Conservation (phyloP, 2,797 vertebrate species). For the Cyprinella venusta region DNA sequence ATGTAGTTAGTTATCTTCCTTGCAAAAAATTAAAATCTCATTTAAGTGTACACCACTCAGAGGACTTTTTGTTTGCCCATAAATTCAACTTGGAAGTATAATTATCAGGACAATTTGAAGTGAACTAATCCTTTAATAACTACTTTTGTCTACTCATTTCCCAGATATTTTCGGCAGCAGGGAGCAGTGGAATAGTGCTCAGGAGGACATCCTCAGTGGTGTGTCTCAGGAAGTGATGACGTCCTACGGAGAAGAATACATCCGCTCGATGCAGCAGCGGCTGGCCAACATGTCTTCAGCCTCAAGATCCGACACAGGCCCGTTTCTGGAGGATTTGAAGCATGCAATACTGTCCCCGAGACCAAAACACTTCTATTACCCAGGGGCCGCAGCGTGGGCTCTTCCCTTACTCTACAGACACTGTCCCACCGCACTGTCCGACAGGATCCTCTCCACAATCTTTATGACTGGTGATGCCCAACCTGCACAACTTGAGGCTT, state of each 20-base stretch:
- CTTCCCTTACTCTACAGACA: constrained; percentile 68
- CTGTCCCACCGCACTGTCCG: constrained; percentile 73
- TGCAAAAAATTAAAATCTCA: too few relatives aligned
- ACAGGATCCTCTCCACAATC: constrained; percentile 58
- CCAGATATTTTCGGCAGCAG: constrained; percentile 76
- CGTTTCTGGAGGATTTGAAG: constrained; percentile 71
- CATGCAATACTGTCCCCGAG: constrained; percentile 76
- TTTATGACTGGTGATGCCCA: fast-evolving
- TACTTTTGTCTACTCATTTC: not conserved
- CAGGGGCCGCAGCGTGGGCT: constrained; percentile 71
- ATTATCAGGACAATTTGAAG: too few relatives aligned
- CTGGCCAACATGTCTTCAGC: fast-evolving
- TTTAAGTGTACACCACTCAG: too few relatives aligned
- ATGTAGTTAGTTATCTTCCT: too few relatives aligned
- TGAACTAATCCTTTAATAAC: too few relatives aligned
- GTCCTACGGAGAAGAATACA: constrained; percentile 81
- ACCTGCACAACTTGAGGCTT: constrained; percentile 48
- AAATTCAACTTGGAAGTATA: too few relatives aligned
- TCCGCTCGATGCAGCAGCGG: constrained; percentile 61
- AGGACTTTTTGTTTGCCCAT: too few relatives aligned
- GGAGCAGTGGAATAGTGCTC: constrained; percentile 60
- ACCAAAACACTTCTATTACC: constrained; percentile 75
- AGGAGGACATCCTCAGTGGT: constrained; percentile 71
- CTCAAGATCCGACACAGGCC: constrained; percentile 62
- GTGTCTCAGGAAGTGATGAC: constrained; percentile 64